Evolutionary conservation across 2,888 invertebrate species (phyloP), one percentile per base, ranked within the genome.

Genomic region (Dugesia japonica): DNA sequence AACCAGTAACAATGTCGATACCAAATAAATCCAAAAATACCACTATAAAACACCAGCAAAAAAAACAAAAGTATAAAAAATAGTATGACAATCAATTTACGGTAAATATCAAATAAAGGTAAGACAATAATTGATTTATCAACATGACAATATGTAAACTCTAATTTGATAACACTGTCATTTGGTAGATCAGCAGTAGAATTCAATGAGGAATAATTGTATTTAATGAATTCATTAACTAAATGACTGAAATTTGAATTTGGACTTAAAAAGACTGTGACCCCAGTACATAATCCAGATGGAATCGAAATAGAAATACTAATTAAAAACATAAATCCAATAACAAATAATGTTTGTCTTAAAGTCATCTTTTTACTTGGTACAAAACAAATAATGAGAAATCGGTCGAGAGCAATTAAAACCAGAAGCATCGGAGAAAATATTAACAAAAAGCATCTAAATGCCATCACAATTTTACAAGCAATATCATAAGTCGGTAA

Each of bases 401-500:
- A 56, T 56, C 56, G 4, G 17, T 56, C 56, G 4, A 56, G 56
- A 56, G 56, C 56, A 56, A 56, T 56, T 56, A 56, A 56, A 56
- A 56, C 56, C 23, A 56, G 23, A 4, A 56, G n/a, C 56, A 56
- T 56, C 23, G 56, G 56, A 20, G 56, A 56, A 56, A 56, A 56
- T 56, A 56, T 56, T 56, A 56, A 56, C 1, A 56, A n/a, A 56
- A 56, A 56, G 17, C 56, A 56, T 13, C 56, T 4, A 56, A 56
- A 56, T n/a, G 56, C 56, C 56, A 56, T 56, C 7, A 56, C 56
- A 13, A 56, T 56, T 56, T 56, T 56, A n/a, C 56, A 56, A 4
- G 56, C 56, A 56, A 56, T 56, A 56, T 56, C 56, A 56, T 56
- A 56, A n/a, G 56, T 56, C n/a, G 56, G 56, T 23, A n/a, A 56